Conservation (phyloP, 1,140 invertebrate species). For the Homarus americanus region DNA sequence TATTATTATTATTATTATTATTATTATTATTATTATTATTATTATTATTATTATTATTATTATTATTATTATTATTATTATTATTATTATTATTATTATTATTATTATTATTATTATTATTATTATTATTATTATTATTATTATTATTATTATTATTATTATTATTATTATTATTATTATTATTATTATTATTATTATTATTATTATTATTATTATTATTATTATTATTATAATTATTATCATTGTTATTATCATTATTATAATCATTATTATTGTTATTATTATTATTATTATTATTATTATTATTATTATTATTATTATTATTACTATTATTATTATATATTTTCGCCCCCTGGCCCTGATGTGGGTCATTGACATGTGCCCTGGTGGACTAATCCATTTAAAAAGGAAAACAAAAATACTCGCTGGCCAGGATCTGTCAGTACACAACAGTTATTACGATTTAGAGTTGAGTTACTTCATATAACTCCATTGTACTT, state of each 20-base stretch:
- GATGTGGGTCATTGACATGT: no score
- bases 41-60: constrained; percentile 61
- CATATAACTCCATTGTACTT: no score
- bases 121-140: constrained; percentile 49
- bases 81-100: constrained; percentile 56
- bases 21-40: no score
- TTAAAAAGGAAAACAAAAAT: no score
- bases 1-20: no score
- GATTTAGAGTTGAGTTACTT: no score
- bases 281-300: constrained; percentile 60
- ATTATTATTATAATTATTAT: constrained; percentile 43
- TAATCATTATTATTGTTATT: no score
- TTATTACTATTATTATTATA: constrained; percentile 50
- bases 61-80: constrained; percentile 60
- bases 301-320: constrained; percentile 61
- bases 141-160: constrained; percentile 57
- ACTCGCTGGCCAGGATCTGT: no score
- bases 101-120: constrained; percentile 55
- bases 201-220: constrained; percentile 55
- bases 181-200: constrained; percentile 58
- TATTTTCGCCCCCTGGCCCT: no score
- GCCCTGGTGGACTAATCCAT: no score
- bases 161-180: constrained; percentile 61
- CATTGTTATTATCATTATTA: constrained; percentile 50
- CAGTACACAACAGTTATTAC: no score